Evolutionary conservation across 37 sponge, comb jelly and placozoan species (phyloP), one percentile per base, ranked within the genome.

Genomic region (Hormiphora californensis): DNA sequence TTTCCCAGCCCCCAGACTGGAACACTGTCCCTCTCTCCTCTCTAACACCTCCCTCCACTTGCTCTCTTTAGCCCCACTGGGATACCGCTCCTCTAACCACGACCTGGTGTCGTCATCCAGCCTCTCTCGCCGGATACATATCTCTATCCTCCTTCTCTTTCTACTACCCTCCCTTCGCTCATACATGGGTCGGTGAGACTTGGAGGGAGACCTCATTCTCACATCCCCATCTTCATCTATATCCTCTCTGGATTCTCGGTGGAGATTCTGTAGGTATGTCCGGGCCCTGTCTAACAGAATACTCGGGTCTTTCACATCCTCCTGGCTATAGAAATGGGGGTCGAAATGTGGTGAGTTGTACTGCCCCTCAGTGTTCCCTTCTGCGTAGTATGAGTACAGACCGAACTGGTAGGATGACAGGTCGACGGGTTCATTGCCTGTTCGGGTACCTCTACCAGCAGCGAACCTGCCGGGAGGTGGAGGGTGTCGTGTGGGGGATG

Each of bases 341-440:
- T 73, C 81, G 25, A 43, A 73, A 46, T 73, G 43, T n/a, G 81
- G 81, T 5, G 43, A n/a, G 22, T 73, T 46, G 25, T 21, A 73
- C 44, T 39, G 46, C 4, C 35, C 17, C 4, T 1, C 9, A 5
- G 12, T 28, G 23, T 73, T 73, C 41, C 81, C 81, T 46, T 73
- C 81, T 40, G 81, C 81, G 23, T 43, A 73, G 27, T 36, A 73
- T 25, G 81, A 73, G 44, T 73, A 73, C 46, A 73, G 46, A 11
- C 81, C 81, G 25, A 43, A 73, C 46, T 73, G 81, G 25, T 73
- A 73, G 12, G 44, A 43, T 39, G 81, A 40, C 25, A 73, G 23
- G 44, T 73, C 81, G 41, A 73, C 46, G 43, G 81, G 17, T 21
- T 40, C 43, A 46, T 73, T 40, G 25, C 21, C 9, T 23, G 40